Evolutionary conservation across 1,140 invertebrate species (phyloP), one percentile per base, ranked within the genome.

Genomic region (Matsumurasca onukii): DNA sequence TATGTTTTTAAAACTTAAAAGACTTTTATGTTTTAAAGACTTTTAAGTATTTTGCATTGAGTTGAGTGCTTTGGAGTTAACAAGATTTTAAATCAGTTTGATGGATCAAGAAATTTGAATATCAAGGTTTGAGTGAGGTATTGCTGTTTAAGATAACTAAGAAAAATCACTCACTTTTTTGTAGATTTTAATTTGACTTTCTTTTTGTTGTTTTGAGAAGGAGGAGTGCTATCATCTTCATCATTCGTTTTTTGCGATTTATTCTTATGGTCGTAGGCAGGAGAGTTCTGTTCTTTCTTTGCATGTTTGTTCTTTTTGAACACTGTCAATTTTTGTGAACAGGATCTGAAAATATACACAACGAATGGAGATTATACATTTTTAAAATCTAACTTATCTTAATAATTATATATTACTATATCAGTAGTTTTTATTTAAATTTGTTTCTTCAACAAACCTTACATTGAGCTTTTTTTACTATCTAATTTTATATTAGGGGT

Each of bases 291-390:
- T 57, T 66, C 27, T 64, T 66, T 69, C 49, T n/a, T 65, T 1
- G 20, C 20, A 48, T 65, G 48, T 55, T 59, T 71, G 69, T 51
- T 65, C 45, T 71, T 73, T 27, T 71, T 71, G 15, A 88, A 69
- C 39, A 86, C 85, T 5, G 65, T 45, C 27, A 74, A 62, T 66
- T 74, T 74, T 39, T 73, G 68, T n/a, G 72, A 73, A 55, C 73
- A 74, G 0, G 73, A 69, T 48, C 73, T 74, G 59, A 63, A 72
- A 49, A 31, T 20, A 45, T 3, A 34, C 27, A 17, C 17, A 17
- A 13, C 0, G 20, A 1, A 29, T 30, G 45, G 20, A 66, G 13
- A n/a, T 39, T 65, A 68, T 72, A 72, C 5, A 17, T 63, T 22
- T 29, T 22, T 15, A 63, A 30, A 63, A 30, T 3, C 9, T n/a